Percentiles rank a stretch among this genome's conserved stretches.
These are phyloP conservation scores for Venturia canescens DNA, from an alignment of 1,140 invertebrate species.

Conservation along the genomic window DNA sequence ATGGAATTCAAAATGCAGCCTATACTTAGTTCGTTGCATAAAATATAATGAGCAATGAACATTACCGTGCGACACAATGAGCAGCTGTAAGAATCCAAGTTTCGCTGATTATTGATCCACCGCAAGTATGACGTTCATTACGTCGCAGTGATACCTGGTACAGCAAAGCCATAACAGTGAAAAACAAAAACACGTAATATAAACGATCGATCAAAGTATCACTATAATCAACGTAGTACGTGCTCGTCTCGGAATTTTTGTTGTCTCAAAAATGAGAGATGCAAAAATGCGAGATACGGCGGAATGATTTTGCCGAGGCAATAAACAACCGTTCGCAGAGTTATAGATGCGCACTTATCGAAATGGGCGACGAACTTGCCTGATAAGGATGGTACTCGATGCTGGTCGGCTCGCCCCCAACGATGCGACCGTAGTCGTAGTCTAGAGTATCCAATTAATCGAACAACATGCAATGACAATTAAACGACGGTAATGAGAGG, in stretches of 20 bases:
- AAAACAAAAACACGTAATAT: neutral
- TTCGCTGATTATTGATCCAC: slow-evolving; percentile 75
- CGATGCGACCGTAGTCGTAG: slow-evolving; percentile 60
- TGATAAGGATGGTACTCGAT: slow-evolving; percentile 70
- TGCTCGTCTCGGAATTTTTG: too few relatives aligned
- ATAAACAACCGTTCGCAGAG: neutral
- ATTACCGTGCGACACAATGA: slow-evolving; percentile 73
- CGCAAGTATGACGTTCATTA: slow-evolving; percentile 72
- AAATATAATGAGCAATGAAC: slow-evolving; percentile 31
- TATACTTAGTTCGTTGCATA: neutral
- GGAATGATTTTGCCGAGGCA: neutral
- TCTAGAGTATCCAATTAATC: slow-evolving; percentile 38
- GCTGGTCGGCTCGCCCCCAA: slow-evolving; percentile 62
- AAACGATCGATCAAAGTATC: neutral
- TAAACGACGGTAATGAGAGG: slow-evolving; percentile 20
- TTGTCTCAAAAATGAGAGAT: neutral
- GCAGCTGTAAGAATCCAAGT: slow-evolving; percentile 77
- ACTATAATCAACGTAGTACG: neutral
- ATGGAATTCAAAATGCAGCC: neutral
- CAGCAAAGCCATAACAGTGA: neutral
- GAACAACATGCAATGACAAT: slow-evolving; percentile 21
- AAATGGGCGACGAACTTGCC: slow-evolving; percentile 54
- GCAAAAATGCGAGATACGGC: neutral
- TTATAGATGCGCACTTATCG: neutral
- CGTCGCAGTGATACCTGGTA: slow-evolving; percentile 64